Base-by-base conservation (phyloP, 2,113 vertebrate genomes). In the Taxidea taxus region DNA sequence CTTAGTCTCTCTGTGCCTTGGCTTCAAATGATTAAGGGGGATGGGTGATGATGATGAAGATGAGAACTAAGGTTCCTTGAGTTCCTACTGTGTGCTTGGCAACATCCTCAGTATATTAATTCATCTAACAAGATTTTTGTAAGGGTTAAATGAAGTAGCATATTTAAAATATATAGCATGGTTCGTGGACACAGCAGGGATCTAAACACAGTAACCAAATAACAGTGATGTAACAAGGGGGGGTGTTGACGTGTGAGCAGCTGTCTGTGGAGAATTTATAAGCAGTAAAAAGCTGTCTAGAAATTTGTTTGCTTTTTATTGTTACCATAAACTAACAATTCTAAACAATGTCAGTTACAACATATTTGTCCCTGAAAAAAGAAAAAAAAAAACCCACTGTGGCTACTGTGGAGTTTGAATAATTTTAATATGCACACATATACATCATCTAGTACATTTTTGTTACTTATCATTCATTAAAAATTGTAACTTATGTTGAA, bases 231-330 rank as follows among this genome's bases (percentile, higher is more conserved):
- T 54, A 31, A 16, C 42, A 25, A 62, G 58, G n/a, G 9, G 6
- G 80, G 13, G 27, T 3, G 16, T 14, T 27, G 49, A 51, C 0
- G 16, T 3, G 3, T 31, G 21, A 89, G n/a, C 34, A 75, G 0
- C 51, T 92, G 39, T 74, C 72, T 23, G 64, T 64, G 16, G 11
- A 82, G 47, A 47, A 87, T 70, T 89, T 90, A 62, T 47, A 23
- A 62, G 86, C 34, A 75, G 70, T 31, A 64, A 81, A 74, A 86
- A 86, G 51, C 70, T 72, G 44, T 47, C 60, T 77, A 85, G 78
- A 96, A 88, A 78, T 47, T 39, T 25, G 37, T 39, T 84, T 94
- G 42, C 42, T 82, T 88, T 88, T 95, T 88, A 89, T 70, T 47
- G 34, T 54, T 47, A 54, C 29, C 74, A 56, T 81, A 94, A 83